Base-by-base conservation (phyloP, 2,888 invertebrate species). In the Axea sp. region DNA sequence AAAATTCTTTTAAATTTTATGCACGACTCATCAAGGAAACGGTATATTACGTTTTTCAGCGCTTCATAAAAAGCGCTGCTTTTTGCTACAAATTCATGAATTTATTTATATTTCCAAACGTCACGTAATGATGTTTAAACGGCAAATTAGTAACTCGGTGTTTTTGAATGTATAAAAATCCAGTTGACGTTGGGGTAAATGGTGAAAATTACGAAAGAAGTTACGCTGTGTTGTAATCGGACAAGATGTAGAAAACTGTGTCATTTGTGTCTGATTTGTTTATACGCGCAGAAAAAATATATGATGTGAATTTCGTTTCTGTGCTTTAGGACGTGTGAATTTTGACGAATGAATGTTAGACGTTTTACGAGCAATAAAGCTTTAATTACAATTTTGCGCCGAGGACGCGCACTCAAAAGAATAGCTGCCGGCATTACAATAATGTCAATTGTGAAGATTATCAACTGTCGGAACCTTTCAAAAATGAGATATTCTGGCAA, bases 341-440 rank as follows among this genome's bases (percentile, higher is more conserved):
- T 73, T 73, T 73, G 45, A 55, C 67, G 59, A 55, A 57, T 33
- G 8, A 39, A 35, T 67, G 67, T 47, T 53, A 60, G 59, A 39
- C 43, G 17, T 41, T 57, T 59, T 35, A 28, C 30, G 31, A 47
- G 73, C 67, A 43, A 55, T 73, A 67, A 60, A 65, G 51, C 11
- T 30, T 64, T 35, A 45, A 67, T 73, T 51, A 65, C 65, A 47
- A 53, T 49, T 41, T 49, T 51, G 33, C 49, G 35, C 31, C 31
- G 43, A 22, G 15, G 33, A 7, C 6, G 1, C 6, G 1, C 12
- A 8, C 31, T 17, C 9, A 19, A 47, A 37, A 37, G 37, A 60
- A 30, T 17, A 12, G 17, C 17, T 26, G 37, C 6, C n/a, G 15
- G 9, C 28, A 28, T 12, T 12, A 57, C 17, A 57, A 24, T 12